phyloP scores from a whole-genome alignment of 2,113 vertebrate species.

The Prochilodus magdalenae region DNA sequence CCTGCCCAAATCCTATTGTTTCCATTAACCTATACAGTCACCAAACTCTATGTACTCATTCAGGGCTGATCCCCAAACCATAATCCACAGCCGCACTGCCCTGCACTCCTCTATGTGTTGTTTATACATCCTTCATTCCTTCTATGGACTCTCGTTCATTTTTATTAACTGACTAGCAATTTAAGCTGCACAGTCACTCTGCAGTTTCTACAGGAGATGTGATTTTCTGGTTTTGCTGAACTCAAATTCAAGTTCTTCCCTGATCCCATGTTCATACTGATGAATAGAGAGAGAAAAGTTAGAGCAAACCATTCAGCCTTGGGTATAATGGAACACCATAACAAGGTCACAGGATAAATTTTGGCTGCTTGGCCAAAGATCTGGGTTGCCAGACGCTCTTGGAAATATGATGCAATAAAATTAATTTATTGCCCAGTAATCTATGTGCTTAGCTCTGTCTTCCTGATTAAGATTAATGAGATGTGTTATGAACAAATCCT shows the following conservation, averaged over 20 bases:
- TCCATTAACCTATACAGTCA: no score
- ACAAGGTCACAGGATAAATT: constrained; percentile 43
- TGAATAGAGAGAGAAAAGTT: not conserved
- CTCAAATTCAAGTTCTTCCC: not conserved
- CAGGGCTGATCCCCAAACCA: no score
- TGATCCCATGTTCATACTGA: not conserved
- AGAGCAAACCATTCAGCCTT: not conserved
- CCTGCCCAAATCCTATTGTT: no score
- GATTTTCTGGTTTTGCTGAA: no score
- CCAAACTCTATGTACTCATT: no score
- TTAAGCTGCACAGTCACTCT: no score
- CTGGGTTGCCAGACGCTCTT: constrained; percentile 55
- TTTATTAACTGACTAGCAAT: no score
- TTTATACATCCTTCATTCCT: no score
- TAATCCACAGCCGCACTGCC: no score
- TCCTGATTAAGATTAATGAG: constrained; percentile 75
- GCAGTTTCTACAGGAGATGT: no score
- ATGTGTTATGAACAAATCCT: constrained; percentile 67
- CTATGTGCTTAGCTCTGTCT: constrained; percentile 64
- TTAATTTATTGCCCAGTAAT: constrained; percentile 63
- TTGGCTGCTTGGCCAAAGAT: constrained; percentile 44
- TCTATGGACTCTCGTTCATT: no score
- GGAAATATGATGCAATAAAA: constrained; percentile 62
- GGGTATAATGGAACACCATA: not conserved
- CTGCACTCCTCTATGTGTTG: no score